Evolutionary conservation across 2,113 vertebrate genomes (phyloP).

Genomic region (Rhinoderma darwinii): DNA sequence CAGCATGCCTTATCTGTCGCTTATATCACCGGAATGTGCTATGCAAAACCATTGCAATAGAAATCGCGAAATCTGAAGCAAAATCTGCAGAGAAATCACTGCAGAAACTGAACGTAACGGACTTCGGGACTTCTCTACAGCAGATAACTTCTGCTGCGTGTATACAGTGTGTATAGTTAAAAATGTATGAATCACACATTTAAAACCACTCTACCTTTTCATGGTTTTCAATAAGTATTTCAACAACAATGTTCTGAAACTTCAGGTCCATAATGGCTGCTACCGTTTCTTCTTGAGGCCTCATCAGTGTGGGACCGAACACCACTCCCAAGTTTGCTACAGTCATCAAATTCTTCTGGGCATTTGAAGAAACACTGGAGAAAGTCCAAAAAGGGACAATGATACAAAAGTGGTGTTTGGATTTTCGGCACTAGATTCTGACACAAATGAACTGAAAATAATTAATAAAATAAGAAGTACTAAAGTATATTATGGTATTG

Average conservation of each 20-base stretch:
- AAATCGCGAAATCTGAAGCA: too few relatives aligned
- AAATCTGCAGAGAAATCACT: too few relatives aligned
- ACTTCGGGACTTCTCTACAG: not conserved
- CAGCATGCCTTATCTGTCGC: too few relatives aligned
- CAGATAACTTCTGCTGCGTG: not conserved
- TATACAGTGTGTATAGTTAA: not conserved
- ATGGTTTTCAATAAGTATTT: constrained; percentile 95
- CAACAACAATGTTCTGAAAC: constrained; percentile 98
- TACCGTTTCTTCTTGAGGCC: constrained; percentile 94
- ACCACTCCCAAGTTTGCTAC: constrained; percentile 96
- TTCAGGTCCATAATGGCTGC: constrained; percentile 98
- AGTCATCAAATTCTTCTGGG: constrained; percentile 95
- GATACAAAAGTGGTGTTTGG: not conserved
- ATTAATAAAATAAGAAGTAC: too few relatives aligned
- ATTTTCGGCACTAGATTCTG: not conserved
- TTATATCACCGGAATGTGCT: too few relatives aligned
- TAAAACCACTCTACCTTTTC: constrained; percentile 80
- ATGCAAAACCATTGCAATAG: too few relatives aligned
- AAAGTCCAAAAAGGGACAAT: not conserved
- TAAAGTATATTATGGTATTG: too few relatives aligned
- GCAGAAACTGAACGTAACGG: too few relatives aligned
- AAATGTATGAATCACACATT: too few relatives aligned
- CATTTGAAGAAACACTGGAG: constrained; percentile 86
- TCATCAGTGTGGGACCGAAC: constrained; percentile 97
- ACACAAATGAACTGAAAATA: not conserved